Evolutionary conservation across 2,888 invertebrate genomes (phyloP), one percentile per base, ranked within the genome.

Genomic region (Rhyacophila evoluta): DNA sequence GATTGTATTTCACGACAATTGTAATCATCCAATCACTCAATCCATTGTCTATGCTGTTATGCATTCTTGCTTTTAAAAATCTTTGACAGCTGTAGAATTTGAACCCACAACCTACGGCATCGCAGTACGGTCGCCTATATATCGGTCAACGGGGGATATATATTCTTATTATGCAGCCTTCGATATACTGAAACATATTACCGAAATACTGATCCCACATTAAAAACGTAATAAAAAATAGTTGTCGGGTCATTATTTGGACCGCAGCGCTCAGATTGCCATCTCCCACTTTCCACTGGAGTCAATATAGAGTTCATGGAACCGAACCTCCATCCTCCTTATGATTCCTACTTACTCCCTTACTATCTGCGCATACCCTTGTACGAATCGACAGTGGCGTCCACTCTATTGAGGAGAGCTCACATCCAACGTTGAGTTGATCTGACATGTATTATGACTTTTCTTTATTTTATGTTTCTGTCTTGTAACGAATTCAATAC

Each of bases 231-330:
- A 41, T 41, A 41, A 41, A 41, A 25, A 55, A 55, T 25, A 5
- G 55, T 25, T 55, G 8, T 55, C 2, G 25, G 55, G 55, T 25
- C 55, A 55, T 55, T 25, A 55, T 55, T 55, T 19, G 55, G 55
- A 55, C 55, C 55, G 55, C 55, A 55, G 25, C 15, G 55, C 55
- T 55, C 2, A 55, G 55, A 55, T 55, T 55, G 55, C 55, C 55
- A 55, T 55, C 55, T 55, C 55, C 55, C 55, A 55, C 1, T 55
- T 55, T 55, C 55, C 55, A 55, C 19, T 55, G 55, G 12, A 72
- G 72, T 72, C 72, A 72, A 72, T 72, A 72, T 36, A 72, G 25
- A 72, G 72, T 72, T 72, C 72, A 72, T 72, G 28, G 72, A 72
- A 72, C 72, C 38, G 38, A 72, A 12, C n/a, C 33, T 15, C 72